These are phyloP conservation scores for Polymixis lichenea DNA, from an alignment of 2,888 invertebrate species.

Conservation along the genomic window DNA sequence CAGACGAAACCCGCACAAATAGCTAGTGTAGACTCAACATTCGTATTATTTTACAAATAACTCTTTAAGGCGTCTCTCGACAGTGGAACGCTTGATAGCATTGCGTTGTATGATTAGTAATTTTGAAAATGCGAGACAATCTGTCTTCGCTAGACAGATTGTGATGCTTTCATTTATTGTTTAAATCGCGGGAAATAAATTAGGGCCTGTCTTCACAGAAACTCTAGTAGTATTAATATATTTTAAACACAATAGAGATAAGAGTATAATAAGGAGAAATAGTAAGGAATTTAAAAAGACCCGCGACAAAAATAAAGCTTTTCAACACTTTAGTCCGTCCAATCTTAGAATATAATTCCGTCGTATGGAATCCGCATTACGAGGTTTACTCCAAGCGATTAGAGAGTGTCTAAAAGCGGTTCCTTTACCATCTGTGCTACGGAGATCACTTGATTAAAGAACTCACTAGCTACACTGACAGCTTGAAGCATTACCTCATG, in stretches of 20 bases:
- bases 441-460: too few relatives aligned
- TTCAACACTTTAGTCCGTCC: too few relatives aligned
- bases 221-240: slow-evolving; percentile 5
- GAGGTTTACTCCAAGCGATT: too few relatives aligned
- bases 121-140: slow-evolving; percentile 43
- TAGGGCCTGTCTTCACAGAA: slow-evolving; percentile 2
- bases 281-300: too few relatives aligned
- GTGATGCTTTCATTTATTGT: slow-evolving; percentile 31
- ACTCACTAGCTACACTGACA: too few relatives aligned
- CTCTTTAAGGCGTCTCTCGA: slow-evolving; percentile 54
- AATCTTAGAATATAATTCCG: too few relatives aligned
- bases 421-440: too few relatives aligned
- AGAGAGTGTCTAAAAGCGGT: too few relatives aligned
- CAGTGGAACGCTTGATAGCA: slow-evolving; percentile 46
- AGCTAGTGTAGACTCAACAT: slow-evolving; percentile 57
- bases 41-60: slow-evolving; percentile 67
- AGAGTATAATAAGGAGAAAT: too few relatives aligned
- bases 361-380: too few relatives aligned
- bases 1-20: slow-evolving; percentile 57
- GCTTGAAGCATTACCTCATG: too few relatives aligned
- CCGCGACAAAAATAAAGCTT: too few relatives aligned
- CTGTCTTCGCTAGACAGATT: slow-evolving; percentile 40
- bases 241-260: slow-evolving; percentile 4
- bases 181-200: slow-evolving; percentile 26
- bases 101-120: slow-evolving; percentile 58